A percentile compares a stretch with the other conserved stretches of the same genome.
These are phyloP conservation scores for Pachyuromys duprasi DNA, from an alignment of 2,797 vertebrate genomes.

Conservation along the genomic window DNA sequence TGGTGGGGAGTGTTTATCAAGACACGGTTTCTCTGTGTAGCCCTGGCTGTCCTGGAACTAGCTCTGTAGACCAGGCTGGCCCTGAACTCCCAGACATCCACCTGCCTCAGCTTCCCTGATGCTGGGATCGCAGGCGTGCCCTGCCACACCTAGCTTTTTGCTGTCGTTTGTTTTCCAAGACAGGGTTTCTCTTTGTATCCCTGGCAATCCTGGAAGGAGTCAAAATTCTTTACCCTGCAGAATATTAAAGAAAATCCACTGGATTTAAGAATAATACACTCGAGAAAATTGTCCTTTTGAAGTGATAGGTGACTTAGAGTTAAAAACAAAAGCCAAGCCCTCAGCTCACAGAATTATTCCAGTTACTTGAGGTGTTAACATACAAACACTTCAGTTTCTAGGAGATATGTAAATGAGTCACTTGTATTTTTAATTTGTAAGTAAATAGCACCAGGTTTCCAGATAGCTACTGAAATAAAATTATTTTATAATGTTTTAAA, in stretches of 20 bases:
- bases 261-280: constrained; percentile 45
- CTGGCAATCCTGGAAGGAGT: neutral
- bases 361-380: constrained; percentile 62
- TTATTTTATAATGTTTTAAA: constrained; percentile 33
- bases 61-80: too few species aligned
- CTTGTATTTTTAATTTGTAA: constrained; percentile 71
- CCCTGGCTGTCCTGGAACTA: too few species aligned
- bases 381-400: constrained; percentile 57
- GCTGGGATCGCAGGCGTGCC: too few species aligned
- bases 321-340: neutral
- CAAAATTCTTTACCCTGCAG: constrained; percentile 24
- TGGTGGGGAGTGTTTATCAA: too few species aligned
- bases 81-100: too few species aligned
- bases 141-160: neutral
- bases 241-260: constrained; percentile 58
- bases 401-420: constrained; percentile 65
- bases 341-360: constrained; percentile 48
- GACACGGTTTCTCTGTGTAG: too few species aligned
- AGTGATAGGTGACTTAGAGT: constrained; percentile 59
- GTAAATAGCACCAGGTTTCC: constrained; percentile 58
- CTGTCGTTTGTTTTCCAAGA: neutral
- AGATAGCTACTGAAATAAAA: constrained; percentile 37
- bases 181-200: neutral
- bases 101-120: too few species aligned
- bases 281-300: constrained; percentile 60